Base-by-base conservation (phyloP, 2,113 vertebrate genomes). In the Corythornis cristatus region DNA sequence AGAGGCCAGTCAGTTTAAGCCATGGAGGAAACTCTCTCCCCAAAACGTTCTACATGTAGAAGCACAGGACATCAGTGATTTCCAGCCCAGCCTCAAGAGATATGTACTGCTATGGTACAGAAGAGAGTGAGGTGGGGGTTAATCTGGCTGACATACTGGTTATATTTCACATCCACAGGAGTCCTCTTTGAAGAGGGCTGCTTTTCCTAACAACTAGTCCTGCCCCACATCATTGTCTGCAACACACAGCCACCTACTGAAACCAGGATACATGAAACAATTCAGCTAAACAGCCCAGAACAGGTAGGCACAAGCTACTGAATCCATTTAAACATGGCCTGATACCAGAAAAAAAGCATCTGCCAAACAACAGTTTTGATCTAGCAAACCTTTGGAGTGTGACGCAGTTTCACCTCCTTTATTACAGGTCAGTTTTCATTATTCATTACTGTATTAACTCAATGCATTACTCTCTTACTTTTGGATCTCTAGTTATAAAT, bases 61-160 rank as follows among this genome's bases (percentile, higher is more conserved):
- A 81, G 53, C 46, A 87, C 29, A 56, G n/a, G 61, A 71, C 7
- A 71, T 14, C 28, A 40, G 15, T 3, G 15, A 25, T 54, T 84
- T 64, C 21, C 48, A 87, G 9, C 3, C 7, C 9, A 60, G 22
- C 14, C 78, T 87, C 66, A 78, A 60, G 33, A 74, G 33, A 20
- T 4, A 9, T 0, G 2, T 29, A 65, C 0, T 23, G 56, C 37
- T 17, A 54, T 0, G 5, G 19, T 31, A 37, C 46, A 80, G 35
- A 70, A 90, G 29, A 1, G 1, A 13, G 7, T 14, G 28, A 62
- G 22, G 19, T 19, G 33, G 31, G 25, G n/a, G 15, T n/a, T 57
- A 68, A 68, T 53, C 53, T 75, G 43, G 12, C 37, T 40, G 28
- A 50, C 37, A 9, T 50, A 43, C 4, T 9, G 45, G 31, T 37